These are phyloP conservation scores for Hoplostethus mediterraneus DNA, from an alignment of 2,797 vertebrate genomes.

Conservation along the genomic window DNA sequence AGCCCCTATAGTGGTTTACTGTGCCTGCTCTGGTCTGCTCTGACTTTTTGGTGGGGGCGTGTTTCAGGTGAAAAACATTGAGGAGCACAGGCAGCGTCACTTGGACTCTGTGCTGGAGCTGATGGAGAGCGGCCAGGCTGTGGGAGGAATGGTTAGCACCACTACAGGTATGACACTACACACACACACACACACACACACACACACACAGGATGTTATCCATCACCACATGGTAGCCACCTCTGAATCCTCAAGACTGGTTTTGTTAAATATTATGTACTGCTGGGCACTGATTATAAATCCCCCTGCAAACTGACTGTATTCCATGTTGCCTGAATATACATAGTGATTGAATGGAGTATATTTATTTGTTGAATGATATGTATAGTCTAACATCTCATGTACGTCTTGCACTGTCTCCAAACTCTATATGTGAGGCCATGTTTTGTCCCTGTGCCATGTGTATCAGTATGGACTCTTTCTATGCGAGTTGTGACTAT, in stretches of 20 bases:
- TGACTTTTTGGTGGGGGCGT: background rate
- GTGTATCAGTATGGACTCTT: too few species aligned
- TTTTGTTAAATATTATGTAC: background rate
- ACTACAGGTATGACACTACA: constrained; percentile 89
- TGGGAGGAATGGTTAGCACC: constrained; percentile 99
- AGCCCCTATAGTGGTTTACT: background rate
- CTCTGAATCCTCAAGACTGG: too few species aligned
- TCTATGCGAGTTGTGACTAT: too few species aligned
- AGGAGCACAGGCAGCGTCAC: constrained; percentile 95
- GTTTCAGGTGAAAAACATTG: constrained; percentile 96
- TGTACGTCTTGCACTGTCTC: background rate
- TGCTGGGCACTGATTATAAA: background rate
- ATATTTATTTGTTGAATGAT: background rate
- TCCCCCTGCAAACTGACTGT: too few species aligned
- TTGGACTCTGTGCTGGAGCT: constrained; percentile 96
- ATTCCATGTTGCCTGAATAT: background rate
- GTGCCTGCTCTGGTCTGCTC: background rate
- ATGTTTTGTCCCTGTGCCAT: too few species aligned
- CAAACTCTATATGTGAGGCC: background rate
- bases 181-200: background rate
- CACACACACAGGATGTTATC: background rate
- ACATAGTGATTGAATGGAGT: background rate
- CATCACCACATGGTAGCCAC: background rate
- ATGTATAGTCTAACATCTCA: background rate
- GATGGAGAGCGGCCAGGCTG: constrained; percentile 98